Evolutionary conservation across 2,113 vertebrate species (phyloP), one percentile per base, ranked within the genome.

Genomic region (Gila orcuttii): DNA sequence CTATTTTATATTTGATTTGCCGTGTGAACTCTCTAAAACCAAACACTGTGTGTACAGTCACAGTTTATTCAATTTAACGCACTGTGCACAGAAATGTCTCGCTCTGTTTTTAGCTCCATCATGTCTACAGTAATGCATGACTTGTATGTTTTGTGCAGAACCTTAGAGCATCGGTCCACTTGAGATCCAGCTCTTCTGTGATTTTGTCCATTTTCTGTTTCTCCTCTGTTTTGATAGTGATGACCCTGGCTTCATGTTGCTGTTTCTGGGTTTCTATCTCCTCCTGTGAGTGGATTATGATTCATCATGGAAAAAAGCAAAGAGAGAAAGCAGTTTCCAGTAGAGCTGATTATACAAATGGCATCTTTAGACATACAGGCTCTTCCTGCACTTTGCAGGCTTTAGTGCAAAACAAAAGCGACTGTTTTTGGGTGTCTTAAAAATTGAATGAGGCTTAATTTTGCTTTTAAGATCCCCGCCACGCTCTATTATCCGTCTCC

Each of bases 121-220:
- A 19, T 42, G 6, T 42, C 36, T 9, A 75, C 71, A 55, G 28
- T 55, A 55, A 76, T 52, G 28, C 28, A 52, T 55, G 47, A 55
- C 47, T 69, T 45, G 13, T 23, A 21, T 81, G 39, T 28, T 4
- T 84, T 28, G 82, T 86, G 11, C 25, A 23, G 79, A 86, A 97
- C 98, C 97, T 96, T 87, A 99, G 96, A 62, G 97, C 97, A 86
- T 97, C 96, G 57, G 97, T 97, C 98, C 98, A 99, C 57, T 99
- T 99, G 84, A 97, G 94, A 91, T 99, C 97, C 86, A 99, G 91
- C 90, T 99, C 97, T 19, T 94, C 96, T 0, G 96, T 96, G 94
- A 98, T 96, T 91, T 93, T 96, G 90, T 98, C 96, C 89, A 97
- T 96, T 93, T 96, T 96, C 88, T 97, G 93, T 47, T 97, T 98